Conservation (phyloP, 2,797 vertebrate species). For the Peromyscus melanophrys region DNA sequence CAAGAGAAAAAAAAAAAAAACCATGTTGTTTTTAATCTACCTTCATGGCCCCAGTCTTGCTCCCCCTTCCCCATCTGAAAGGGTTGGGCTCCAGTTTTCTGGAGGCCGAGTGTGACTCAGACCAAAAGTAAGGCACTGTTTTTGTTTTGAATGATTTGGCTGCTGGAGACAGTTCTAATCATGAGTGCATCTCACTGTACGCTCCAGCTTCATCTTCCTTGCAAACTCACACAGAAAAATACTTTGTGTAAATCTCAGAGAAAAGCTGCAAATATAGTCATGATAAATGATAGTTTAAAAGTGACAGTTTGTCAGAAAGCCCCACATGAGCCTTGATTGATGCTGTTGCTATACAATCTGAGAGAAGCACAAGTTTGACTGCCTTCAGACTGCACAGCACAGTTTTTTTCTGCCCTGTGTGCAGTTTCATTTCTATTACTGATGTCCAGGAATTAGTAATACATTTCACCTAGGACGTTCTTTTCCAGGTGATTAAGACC, state of each 20-base stretch:
- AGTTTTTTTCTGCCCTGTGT: background rate
- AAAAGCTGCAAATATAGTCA: constrained; percentile 20
- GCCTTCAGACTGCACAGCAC: background rate
- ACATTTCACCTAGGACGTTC: constrained; percentile 54
- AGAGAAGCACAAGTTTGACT: background rate
- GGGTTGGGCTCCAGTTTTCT: background rate
- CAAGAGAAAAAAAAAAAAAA: background rate
- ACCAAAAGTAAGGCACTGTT: constrained; percentile 8
- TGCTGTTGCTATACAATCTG: background rate
- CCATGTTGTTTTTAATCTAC: background rate
- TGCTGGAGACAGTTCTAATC: background rate
- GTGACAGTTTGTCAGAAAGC: background rate
- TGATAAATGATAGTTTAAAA: constrained; percentile 22
- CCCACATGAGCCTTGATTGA: background rate
- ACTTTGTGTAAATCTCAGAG: constrained; percentile 9
- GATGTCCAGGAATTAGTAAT: constrained; percentile 22
- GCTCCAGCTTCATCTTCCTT: background rate
- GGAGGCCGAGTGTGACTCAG: constrained; percentile 57
- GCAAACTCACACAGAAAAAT: background rate
- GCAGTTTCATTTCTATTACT: background rate
- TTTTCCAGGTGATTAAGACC: constrained; percentile 57
- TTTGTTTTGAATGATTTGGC: background rate
- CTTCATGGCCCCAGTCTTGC: background rate
- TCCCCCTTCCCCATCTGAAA: background rate
- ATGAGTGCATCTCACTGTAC: background rate